Percentiles rank a stretch among this genome's conserved stretches.
phyloP scores from a whole-genome alignment of 2,113 vertebrate species.

The Notothenia rossii region DNA sequence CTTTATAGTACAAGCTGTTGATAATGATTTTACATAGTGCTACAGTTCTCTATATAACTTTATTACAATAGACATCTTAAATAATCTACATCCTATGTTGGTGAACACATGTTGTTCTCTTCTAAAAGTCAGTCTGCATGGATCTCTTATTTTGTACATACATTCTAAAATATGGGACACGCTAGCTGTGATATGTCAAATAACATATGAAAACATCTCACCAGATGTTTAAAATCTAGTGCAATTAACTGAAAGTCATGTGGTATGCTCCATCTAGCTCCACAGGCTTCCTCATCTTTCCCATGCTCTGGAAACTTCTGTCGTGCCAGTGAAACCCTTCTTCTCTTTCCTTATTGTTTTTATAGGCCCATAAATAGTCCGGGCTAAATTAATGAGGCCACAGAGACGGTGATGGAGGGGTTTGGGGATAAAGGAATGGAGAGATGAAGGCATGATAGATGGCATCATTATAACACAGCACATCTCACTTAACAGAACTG shows the following conservation, averaged over 20 bases:
- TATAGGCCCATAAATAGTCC: slow-evolving; percentile 78
- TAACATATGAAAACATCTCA: slow-evolving; percentile 76
- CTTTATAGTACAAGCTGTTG: too few relatives aligned
- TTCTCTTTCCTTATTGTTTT: slow-evolving; percentile 75
- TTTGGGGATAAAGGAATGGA: slow-evolving; percentile 70
- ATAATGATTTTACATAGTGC: too few relatives aligned
- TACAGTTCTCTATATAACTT: too few relatives aligned
- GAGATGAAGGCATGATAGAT: slow-evolving; percentile 83
- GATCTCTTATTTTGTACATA: slow-evolving; percentile 23
- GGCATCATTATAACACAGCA: slow-evolving; percentile 79
- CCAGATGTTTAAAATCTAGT: slow-evolving; percentile 71
- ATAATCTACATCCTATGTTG: too few relatives aligned
- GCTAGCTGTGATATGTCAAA: slow-evolving; percentile 37
- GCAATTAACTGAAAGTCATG: slow-evolving; percentile 72
- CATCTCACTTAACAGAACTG: slow-evolving; percentile 81
- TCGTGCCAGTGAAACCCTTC: slow-evolving; percentile 65
- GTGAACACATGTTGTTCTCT: not conserved
- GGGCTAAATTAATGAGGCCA: slow-evolving; percentile 78
- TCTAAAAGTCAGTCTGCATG: not conserved
- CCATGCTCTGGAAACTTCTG: slow-evolving; percentile 56
- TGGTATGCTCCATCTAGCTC: slow-evolving; percentile 58
- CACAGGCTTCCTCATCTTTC: slow-evolving; percentile 62
- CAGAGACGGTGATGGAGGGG: slow-evolving; percentile 73
- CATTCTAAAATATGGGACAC: slow-evolving; percentile 23
- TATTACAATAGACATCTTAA: too few relatives aligned